These are phyloP conservation scores for Pasiphila rectangulata DNA, from an alignment of 2,888 invertebrate genomes.

Conservation along the genomic window DNA sequence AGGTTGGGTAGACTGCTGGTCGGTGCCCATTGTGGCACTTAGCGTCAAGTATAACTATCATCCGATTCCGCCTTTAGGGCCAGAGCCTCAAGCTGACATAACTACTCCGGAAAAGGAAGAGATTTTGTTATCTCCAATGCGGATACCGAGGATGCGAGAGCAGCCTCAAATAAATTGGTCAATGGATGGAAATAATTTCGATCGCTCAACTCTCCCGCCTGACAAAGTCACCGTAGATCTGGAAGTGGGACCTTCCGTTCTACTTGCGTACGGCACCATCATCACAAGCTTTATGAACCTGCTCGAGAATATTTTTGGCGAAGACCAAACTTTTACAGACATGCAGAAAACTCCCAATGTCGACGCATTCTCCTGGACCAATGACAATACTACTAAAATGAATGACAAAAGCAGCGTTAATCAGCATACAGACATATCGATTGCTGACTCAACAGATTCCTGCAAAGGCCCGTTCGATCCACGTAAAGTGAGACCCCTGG, in stretches of 20 bases:
- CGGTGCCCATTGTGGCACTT: conserved; percentile 95
- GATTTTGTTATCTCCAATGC: conserved; percentile 93
- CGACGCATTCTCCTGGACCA: conserved; percentile 62
- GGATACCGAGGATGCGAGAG: conserved; percentile 90
- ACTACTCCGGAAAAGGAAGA: conserved; percentile 97
- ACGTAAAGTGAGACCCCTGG: conserved; percentile 92
- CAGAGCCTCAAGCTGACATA: conserved; percentile 93
- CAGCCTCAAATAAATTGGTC: conserved; percentile 86
- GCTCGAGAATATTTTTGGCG: conserved; percentile 98
- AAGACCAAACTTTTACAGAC: conserved; percentile 95
- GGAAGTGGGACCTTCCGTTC: conserved; percentile 96
- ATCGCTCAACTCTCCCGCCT: conserved; percentile 90
- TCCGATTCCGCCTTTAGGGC: conserved; percentile 93
- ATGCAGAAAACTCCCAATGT: conserved; percentile 86
- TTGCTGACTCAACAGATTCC: conserved; percentile 83
- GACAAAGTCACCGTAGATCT: conserved; percentile 95
- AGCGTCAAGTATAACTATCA: conserved; percentile 96
- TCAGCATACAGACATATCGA: conserved; percentile 78
- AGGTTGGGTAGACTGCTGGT: conserved; percentile 98
- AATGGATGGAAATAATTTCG: conserved; percentile 88
- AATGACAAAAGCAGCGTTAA: conserved; percentile 69
- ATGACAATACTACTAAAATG: conserved; percentile 60
- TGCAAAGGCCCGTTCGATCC: conserved; percentile 88
- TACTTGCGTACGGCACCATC: conserved; percentile 95
- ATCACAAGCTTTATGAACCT: conserved; percentile 93